Percentiles rank a stretch among this genome's conserved stretches.
These are phyloP conservation scores for Perizoma affinitatum DNA, from an alignment of 2,888 invertebrate genomes.

Conservation along the genomic window DNA sequence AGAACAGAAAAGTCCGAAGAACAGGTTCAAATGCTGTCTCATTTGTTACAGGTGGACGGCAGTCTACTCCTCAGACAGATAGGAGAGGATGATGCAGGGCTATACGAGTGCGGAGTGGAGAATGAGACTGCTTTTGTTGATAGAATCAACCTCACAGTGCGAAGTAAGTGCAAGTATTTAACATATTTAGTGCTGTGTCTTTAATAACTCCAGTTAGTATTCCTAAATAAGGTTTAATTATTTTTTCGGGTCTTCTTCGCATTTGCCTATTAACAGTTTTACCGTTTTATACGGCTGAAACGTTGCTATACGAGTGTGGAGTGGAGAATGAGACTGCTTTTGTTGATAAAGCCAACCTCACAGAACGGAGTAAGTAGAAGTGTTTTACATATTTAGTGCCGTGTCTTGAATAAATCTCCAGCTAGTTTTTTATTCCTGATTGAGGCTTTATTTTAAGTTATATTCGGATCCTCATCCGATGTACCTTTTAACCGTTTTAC, in stretches of 20 bases:
- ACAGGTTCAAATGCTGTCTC: neutral
- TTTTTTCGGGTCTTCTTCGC: too few relatives aligned
- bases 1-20: too few relatives aligned
- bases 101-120: conserved; percentile 78
- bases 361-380: conserved; percentile 69
- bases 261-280: too few relatives aligned
- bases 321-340: conserved; percentile 78
- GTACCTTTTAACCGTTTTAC: too few relatives aligned
- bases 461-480: too few relatives aligned
- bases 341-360: conserved; percentile 73
- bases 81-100: conserved; percentile 69
- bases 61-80: conserved; percentile 66
- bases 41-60: conserved; percentile 73
- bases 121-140: conserved; percentile 76
- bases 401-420: too few relatives aligned
- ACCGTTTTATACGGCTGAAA: too few relatives aligned
- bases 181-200: too few relatives aligned
- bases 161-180: conserved; percentile 59
- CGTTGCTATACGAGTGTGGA: conserved; percentile 70
- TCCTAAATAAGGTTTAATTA: too few relatives aligned
- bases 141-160: conserved; percentile 73
- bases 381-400: neutral
- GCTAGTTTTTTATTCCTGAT: too few relatives aligned
- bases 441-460: too few relatives aligned
- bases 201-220: too few relatives aligned